Conservation (phyloP, 2,113 vertebrate species). For the Carassius carassius region DNA sequence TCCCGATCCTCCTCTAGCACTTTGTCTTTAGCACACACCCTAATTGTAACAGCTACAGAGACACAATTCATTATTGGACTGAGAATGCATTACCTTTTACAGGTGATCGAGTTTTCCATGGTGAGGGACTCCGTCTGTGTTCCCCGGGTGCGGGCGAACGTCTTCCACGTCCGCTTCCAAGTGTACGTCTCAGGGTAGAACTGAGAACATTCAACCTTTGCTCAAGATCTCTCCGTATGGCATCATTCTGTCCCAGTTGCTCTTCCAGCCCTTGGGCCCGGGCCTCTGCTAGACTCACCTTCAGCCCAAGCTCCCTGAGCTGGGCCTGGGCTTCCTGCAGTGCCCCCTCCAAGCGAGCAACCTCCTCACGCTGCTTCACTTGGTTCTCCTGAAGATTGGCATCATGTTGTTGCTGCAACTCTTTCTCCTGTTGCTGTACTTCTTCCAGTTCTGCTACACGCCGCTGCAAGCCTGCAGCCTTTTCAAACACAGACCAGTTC, state of each 20-base stretch:
- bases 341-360: slow-evolving; percentile 56
- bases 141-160: slow-evolving; percentile 50
- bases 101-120: slow-evolving; percentile 61
- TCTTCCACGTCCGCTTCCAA: slow-evolving; percentile 63
- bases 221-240: slow-evolving; percentile 64
- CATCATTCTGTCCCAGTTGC: slow-evolving; percentile 69
- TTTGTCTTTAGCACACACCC: too few species aligned
- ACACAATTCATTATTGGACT: background rate
- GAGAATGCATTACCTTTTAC: slow-evolving; percentile 68
- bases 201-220: slow-evolving; percentile 68
- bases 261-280: slow-evolving; percentile 66
- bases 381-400: slow-evolving; percentile 55
- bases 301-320: slow-evolving; percentile 61
- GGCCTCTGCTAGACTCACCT: slow-evolving; percentile 63
- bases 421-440: slow-evolving; percentile 54
- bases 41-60: too few species aligned
- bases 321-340: slow-evolving; percentile 59
- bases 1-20: too few species aligned
- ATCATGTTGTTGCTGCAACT: slow-evolving; percentile 67
- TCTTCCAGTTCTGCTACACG: slow-evolving; percentile 70
- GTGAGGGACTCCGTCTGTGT: slow-evolving; percentile 60
- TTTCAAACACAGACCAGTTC: slow-evolving; percentile 5
- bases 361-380: slow-evolving; percentile 57
- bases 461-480: slow-evolving; percentile 75
- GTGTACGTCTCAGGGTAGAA: slow-evolving; percentile 68